These are phyloP conservation scores for Cataglyphis rosenhaueri DNA, from an alignment of 2,888 invertebrate species.

Conservation along the genomic window DNA sequence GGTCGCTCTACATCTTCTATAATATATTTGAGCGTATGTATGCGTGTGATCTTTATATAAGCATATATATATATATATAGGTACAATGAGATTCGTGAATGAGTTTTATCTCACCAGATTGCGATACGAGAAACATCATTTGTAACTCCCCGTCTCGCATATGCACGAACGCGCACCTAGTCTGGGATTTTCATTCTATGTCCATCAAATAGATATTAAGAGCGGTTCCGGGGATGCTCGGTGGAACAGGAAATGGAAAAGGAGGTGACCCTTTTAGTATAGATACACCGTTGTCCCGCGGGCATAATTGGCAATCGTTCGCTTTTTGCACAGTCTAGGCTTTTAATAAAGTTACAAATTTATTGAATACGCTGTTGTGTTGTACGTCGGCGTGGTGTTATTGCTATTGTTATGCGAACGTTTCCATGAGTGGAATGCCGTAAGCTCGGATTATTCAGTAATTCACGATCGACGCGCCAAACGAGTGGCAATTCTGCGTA, in stretches of 20 bases:
- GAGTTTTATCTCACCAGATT: conserved; percentile 27
- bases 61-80: not conserved
- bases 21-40: not conserved
- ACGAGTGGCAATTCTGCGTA: conserved; percentile 16
- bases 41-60: not conserved
- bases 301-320: conserved; percentile 49
- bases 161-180: conserved; percentile 23
- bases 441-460: conserved; percentile 52
- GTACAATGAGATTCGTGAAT: not conserved
- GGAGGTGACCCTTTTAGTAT: conserved; percentile 43
- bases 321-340: conserved; percentile 35
- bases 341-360: conserved; percentile 62
- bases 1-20: not conserved
- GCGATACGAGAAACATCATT: conserved; percentile 26
- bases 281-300: conserved; percentile 6
- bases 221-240: conserved; percentile 57
- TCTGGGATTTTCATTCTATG: conserved; percentile 33
- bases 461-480: conserved; percentile 46
- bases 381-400: conserved; percentile 5
- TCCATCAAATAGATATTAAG: conserved; percentile 57
- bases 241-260: conserved; percentile 55
- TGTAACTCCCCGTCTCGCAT: conserved; percentile 9
- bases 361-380: conserved; percentile 29
- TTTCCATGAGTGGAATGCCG: conserved; percentile 18
- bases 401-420: conserved; percentile 30